Evolutionary conservation across 2,888 invertebrate species (phyloP), one percentile per base, ranked within the genome.

Genomic region (Drosophila maculinotata): DNA sequence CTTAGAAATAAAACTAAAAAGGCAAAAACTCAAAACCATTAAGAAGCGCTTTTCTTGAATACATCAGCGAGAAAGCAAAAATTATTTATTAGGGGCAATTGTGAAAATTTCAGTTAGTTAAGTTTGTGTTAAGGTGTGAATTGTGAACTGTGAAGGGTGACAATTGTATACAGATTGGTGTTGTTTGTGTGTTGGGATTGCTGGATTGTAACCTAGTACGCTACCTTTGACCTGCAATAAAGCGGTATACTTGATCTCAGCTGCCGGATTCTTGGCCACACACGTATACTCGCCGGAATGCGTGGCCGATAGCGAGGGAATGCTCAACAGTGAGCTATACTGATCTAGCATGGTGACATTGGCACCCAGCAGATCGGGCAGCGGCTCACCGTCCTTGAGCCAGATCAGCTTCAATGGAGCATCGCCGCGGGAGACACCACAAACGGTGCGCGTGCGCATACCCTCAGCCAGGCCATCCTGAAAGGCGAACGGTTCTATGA

Each of bases 401-500:
- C 96, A 97, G 91, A 94, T 93, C 91, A 96, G 94, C 90, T 94
- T 93, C 78, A 97, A 93, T 79, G 96, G 96, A 87, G 95, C 94
- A 92, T 96, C 96, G 87, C 96, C 95, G 89, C 94, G 93, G 92
- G 95, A 95, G 90, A 95, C 95, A 91, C 95, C 95, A 93, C 96
- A 96, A 91, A 95, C 94, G 91, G 95, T 95, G 92, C 95, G 94
- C 83, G 95, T 95, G 91, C 95, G 94, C 95, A 95, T 95, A 92
- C 95, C 95, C 93, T 95, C 95, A 91, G 95, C 94, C 91, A 95
- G 94, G 92, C 95, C 95, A 93, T 95, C 95, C 94, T 95, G 95
- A 93, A 95, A 95, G 93, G 93, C 94, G 94, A 96, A 95, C 93
- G 95, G 95, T 94, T 95, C 95, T 94, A 96, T 95, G 93, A 95